Percentiles rank a stretch among this genome's conserved stretches.
Conservation (phyloP, 1,140 invertebrate species). For the Dinoponera quadriceps region DNA sequence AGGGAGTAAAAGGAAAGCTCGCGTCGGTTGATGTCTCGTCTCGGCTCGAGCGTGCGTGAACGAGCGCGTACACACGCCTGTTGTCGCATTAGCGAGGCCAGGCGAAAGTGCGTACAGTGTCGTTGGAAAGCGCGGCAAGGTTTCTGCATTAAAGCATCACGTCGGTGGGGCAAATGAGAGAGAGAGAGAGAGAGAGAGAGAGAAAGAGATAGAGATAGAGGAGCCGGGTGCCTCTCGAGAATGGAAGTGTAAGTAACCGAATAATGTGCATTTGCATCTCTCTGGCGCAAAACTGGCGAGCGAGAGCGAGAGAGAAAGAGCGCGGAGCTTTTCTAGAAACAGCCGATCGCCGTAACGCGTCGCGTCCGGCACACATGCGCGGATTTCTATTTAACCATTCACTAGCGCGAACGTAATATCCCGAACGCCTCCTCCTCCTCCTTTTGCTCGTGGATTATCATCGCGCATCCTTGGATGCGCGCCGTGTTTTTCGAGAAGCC, state of each 20-base stretch:
- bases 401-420: slow-evolving; percentile 8
- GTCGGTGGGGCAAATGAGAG: no score
- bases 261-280: slow-evolving; percentile 30
- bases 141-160: slow-evolving; percentile 64
- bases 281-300: neutral
- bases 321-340: neutral
- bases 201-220: no score
- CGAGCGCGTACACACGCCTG: neutral
- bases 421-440: neutral
- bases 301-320: no score
- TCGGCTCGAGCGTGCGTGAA: slow-evolving; percentile 4
- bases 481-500: no score
- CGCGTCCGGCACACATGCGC: neutral
- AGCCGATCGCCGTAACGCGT: slow-evolving; percentile 5
- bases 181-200: no score
- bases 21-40: slow-evolving; percentile 48
- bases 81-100: slow-evolving; percentile 54
- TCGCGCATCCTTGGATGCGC: neutral
- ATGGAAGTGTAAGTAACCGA: slow-evolving; percentile 34
- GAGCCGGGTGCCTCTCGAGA: neutral
- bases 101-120: neutral
- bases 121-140: slow-evolving; percentile 56
- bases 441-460: neutral
- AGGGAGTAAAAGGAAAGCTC: slow-evolving; percentile 24
- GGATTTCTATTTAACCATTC: slow-evolving; percentile 22